Conservation (phyloP, 2,113 vertebrate species). For the Herpetotheres cachinnans region DNA sequence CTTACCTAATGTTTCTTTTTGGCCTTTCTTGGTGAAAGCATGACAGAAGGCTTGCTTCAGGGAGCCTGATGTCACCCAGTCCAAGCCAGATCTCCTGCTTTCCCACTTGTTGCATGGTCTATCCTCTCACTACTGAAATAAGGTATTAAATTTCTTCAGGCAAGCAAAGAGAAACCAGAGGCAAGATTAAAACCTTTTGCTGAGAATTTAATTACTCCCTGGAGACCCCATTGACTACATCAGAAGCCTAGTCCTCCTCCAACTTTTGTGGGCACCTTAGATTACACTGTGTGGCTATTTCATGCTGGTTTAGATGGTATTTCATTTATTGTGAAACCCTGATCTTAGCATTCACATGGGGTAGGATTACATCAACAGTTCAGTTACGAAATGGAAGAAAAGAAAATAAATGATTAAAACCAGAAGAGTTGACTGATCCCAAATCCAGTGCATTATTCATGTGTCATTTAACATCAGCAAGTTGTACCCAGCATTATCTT, state of each 20-base stretch:
- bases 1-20: background rate
- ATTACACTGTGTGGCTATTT: background rate
- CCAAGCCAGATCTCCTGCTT: background rate
- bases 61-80: background rate
- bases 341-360: background rate
- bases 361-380: conserved; percentile 5
- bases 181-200: background rate
- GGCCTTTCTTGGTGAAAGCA: background rate
- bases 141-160: background rate
- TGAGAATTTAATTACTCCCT: conserved; percentile 1
- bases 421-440: conserved; percentile 1
- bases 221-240: background rate
- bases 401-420: conserved; percentile 37
- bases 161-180: background rate
- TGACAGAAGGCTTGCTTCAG: background rate
- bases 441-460: background rate
- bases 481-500: background rate
- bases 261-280: conserved; percentile 25
- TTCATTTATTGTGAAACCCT: conserved; percentile 46
- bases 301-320: conserved; percentile 1
- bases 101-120: background rate
- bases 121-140: background rate
- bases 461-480: background rate
- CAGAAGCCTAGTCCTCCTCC: background rate
- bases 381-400: conserved; percentile 27